phyloP scores from a whole-genome alignment of 2,797 vertebrate genomes.

The Paguma larvata region DNA sequence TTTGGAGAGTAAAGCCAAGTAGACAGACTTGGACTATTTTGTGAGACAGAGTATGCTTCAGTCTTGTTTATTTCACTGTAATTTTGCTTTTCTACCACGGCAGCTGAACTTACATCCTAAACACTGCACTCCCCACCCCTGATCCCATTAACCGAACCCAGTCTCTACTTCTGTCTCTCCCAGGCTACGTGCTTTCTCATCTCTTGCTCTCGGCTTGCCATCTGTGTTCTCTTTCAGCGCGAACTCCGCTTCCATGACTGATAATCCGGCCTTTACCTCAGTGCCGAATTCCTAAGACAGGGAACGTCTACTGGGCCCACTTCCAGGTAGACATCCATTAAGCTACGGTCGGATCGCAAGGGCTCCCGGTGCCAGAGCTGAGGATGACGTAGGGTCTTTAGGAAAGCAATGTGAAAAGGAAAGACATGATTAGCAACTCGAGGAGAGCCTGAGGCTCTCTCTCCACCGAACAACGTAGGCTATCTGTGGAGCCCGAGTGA shows the following conservation, averaged over 20 bases:
- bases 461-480: neutral
- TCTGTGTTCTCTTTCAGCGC: neutral
- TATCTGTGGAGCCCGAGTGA: neutral
- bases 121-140: neutral
- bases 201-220: neutral
- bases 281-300: neutral
- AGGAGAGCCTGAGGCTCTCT: neutral
- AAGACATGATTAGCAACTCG: no score
- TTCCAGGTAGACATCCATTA: neutral
- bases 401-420: neutral
- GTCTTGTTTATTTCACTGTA: neutral
- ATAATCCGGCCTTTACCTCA: neutral
- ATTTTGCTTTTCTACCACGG: neutral
- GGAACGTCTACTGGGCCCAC: neutral
- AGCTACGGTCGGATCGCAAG: no score
- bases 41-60: neutral
- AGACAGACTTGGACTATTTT: neutral
- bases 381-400: neutral
- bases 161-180: neutral
- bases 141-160: neutral
- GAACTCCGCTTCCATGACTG: neutral
- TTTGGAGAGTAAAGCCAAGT: neutral
- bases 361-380: neutral
- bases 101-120: neutral
- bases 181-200: neutral